A percentile compares a stretch with the other conserved stretches of the same genome.
These are phyloP conservation scores for Cebidichthys violaceus DNA, from an alignment of 2,113 vertebrate genomes.

Conservation along the genomic window DNA sequence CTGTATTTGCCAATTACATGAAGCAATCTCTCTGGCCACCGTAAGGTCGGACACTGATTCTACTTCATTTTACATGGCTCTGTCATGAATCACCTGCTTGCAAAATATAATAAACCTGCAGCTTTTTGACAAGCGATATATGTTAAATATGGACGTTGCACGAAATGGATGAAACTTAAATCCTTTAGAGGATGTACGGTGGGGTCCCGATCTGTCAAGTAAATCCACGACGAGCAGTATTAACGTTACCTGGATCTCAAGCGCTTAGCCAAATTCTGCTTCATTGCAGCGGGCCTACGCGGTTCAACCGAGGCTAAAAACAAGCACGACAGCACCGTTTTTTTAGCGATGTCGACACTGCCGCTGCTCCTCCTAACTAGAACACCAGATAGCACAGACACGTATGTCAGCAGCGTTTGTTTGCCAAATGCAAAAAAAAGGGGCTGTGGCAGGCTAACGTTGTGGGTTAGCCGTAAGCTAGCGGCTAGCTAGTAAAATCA, in stretches of 20 bases:
- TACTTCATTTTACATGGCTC: neutral
- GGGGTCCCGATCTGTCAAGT: conserved; percentile 43
- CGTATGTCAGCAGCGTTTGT: conserved; percentile 38
- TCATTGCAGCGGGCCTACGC: conserved; percentile 62
- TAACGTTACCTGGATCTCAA: conserved; percentile 61
- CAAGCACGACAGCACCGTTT: conserved; percentile 32
- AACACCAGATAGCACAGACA: neutral
- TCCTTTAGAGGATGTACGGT: neutral
- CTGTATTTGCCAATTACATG: conserved; percentile 16
- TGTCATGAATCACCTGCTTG: neutral
- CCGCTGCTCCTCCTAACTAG: neutral
- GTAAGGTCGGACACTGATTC: neutral
- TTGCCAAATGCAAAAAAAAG: conserved; percentile 30
- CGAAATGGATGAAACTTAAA: neutral
- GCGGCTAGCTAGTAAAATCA: conserved; percentile 55
- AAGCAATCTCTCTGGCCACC: conserved; percentile 42
- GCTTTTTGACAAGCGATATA: neutral
- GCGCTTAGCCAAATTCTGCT: conserved; percentile 49
- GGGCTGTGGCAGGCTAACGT: conserved; percentile 45
- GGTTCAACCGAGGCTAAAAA: conserved; percentile 42
- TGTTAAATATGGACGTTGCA: neutral
- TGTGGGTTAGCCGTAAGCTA: conserved; percentile 52
- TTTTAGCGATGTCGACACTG: neutral
- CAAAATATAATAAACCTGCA: neutral
- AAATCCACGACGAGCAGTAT: conserved; percentile 58